Evolutionary conservation across 2,113 vertebrate species (phyloP).

Genomic region (Indicator maculatus): DNA sequence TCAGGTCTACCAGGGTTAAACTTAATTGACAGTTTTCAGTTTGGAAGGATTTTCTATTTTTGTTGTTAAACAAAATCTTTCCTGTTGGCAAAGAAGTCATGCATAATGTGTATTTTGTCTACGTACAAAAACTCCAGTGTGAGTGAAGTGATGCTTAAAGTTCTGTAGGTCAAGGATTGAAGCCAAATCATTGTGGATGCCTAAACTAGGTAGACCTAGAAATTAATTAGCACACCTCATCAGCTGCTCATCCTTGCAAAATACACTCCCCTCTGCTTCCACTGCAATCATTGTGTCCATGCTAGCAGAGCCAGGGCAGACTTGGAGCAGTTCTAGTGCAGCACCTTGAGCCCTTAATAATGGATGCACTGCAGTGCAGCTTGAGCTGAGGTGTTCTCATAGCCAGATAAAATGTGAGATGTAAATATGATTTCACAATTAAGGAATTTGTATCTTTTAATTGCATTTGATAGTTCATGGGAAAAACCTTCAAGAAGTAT

Average conservation of each 20-base stretch:
- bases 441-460: neutral
- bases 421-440: neutral
- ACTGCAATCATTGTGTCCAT: neutral
- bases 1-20: neutral
- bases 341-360: neutral
- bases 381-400: neutral
- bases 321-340: neutral
- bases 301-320: neutral
- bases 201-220: neutral
- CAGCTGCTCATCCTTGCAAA: conserved; percentile 8
- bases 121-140: neutral
- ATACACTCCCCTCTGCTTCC: neutral
- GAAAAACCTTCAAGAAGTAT: neutral
- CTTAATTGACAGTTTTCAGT: neutral
- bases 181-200: neutral
- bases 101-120: neutral
- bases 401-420: neutral
- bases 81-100: neutral
- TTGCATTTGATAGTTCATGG: neutral
- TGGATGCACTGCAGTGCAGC: neutral
- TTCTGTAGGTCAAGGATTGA: conserved; percentile 1
- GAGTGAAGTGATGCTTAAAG: conserved; percentile 30
- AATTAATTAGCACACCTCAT: conserved; percentile 28
- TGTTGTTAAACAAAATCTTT: neutral
- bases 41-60: neutral